Evolutionary conservation across 1,140 invertebrate genomes (phyloP).

Genomic region (Paraescarpia echinospica): DNA sequence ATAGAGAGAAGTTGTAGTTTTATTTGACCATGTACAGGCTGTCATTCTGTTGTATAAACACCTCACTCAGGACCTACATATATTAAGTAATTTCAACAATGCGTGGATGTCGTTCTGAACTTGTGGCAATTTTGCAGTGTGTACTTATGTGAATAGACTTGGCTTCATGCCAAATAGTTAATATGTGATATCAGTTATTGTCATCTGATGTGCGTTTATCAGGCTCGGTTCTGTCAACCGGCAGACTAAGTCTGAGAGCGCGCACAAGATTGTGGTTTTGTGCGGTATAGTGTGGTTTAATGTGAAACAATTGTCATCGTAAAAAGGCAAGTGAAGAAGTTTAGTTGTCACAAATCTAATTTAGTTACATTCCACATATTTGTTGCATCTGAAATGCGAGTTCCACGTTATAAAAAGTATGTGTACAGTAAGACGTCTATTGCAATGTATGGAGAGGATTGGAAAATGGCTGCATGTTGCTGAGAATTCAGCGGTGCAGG

Average conservation of each 20-base stretch:
- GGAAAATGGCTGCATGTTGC: not conserved
- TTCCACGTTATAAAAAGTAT: not conserved
- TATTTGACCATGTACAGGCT: not conserved
- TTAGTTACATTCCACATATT: not conserved
- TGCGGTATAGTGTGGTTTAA: not conserved
- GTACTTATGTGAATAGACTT: not conserved
- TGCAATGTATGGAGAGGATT: not conserved
- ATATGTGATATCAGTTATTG: not conserved
- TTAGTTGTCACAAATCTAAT: not conserved
- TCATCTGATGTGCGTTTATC: not conserved
- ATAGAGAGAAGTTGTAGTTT: not conserved
- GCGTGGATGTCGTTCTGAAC: not conserved
- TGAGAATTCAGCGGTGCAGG: not conserved
- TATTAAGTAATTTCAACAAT: not conserved
- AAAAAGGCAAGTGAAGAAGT: not conserved
- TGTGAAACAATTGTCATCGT: not conserved
- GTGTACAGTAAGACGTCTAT: not conserved
- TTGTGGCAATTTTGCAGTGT: not conserved
- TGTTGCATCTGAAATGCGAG: not conserved
- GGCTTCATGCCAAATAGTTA: not conserved
- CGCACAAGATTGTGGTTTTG: not conserved
- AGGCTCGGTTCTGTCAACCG: not conserved
- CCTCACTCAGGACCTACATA: not conserved
- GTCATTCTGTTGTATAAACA: not conserved
- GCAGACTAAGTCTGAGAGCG: not conserved